Percentiles rank a stretch among this genome's conserved stretches.
Conservation (phyloP, 2,888 invertebrate genomes). For the Baronia brevicornis region DNA sequence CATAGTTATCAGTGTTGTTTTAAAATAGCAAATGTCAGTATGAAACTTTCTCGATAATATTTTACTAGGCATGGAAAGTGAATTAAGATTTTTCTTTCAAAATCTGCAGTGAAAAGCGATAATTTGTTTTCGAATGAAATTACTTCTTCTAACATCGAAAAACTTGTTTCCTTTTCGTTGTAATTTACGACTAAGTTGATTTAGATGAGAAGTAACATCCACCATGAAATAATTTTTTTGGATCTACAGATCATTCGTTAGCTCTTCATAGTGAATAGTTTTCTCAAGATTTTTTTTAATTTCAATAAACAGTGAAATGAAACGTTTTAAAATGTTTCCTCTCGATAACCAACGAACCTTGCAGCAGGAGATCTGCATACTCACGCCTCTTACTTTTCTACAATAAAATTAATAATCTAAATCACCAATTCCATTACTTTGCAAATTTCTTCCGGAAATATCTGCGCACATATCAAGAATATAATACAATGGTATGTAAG, state of each 20-base stretch:
- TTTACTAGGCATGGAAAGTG: conserved; percentile 2
- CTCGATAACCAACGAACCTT: conserved; percentile 7
- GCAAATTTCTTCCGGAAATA: conserved; percentile 4
- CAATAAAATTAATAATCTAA: conserved; percentile 11
- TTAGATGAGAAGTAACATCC: conserved; percentile 6
- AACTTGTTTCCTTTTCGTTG: conserved; percentile 4
- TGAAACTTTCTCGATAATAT: conserved; percentile 1
- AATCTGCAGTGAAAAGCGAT: too few species aligned
- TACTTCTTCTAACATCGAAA: conserved; percentile 4
- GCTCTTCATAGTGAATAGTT: too few species aligned
- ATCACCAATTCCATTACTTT: conserved; percentile 4
- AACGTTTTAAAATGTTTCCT: conserved; percentile 3
- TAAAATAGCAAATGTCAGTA: too few species aligned
- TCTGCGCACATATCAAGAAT: neutral
- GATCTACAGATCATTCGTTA: too few species aligned
- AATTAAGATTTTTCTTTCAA: too few species aligned
- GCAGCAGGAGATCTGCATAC: too few species aligned
- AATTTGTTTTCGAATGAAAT: too few species aligned
- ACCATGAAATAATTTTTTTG: conserved; percentile 2
- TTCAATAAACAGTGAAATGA: conserved; percentile 1
- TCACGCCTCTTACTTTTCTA: too few species aligned
- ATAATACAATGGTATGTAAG: conserved; percentile 1
- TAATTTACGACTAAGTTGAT: conserved; percentile 7
- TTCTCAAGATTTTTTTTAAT: too few species aligned
- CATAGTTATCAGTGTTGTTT: too few species aligned